Base-by-base conservation (phyloP, 1,140 invertebrate species). In the Drosophila busckii region DNA sequence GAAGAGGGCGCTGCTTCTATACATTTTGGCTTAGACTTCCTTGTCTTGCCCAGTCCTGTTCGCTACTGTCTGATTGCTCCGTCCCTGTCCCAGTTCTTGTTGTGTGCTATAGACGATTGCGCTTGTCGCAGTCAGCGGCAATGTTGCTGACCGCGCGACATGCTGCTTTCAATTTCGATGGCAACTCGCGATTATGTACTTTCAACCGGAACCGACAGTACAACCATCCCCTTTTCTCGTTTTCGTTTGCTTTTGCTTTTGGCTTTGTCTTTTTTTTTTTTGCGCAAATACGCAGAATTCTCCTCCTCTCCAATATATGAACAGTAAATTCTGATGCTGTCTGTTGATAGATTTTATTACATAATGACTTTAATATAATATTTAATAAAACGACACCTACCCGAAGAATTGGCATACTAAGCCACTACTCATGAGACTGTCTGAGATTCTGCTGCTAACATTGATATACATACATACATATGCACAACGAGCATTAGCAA, bases 101-200 rank as follows among this genome's bases (percentile, higher is more conserved):
- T 40, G 22, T 58, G 42, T 34, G 16, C 22, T 35, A 48, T 41
- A 48, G 61, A 60, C 56, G 42, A 42, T 25, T 28, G 16, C 23
- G 45, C 45, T 56, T 62, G 58, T 55, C 58, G 50, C 61, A 50
- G 64, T 59, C 64, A 29, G 19, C 38, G 37, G 28, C 42, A 4
- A 41, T 17, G 29, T 9, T 53, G 54, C 55, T 71, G 67, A 71
- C 64, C 68, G 66, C 61, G 55, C 75, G 69, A 83, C 70, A 67
- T 61, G 59, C 61, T 63, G 59, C 49, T 68, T 83, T 83, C 66
- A 56, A 61, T 67, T 64, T 70, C 52, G 66, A 60, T 82, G 70
- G 53, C 70, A 84, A 66, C 76, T 59, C 76, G 76, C 76, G 76
- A 83, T 65, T 83, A 42, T 64, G 76, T 83, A 70, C 70, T 62